Conservation (phyloP, 2,113 vertebrate genomes). For the Cololabis saira region DNA sequence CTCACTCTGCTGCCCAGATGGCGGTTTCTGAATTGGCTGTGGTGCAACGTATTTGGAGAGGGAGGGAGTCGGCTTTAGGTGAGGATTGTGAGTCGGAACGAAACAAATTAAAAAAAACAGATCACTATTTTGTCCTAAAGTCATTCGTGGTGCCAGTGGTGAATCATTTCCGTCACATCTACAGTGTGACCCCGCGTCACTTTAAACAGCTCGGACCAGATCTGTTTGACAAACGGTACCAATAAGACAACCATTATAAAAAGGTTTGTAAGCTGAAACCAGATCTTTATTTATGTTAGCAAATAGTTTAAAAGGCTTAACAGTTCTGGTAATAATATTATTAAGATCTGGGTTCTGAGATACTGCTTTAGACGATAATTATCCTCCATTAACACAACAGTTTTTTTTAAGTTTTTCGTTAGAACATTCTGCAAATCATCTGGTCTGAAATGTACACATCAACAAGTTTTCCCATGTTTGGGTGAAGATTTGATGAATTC, state of each 20-base stretch:
- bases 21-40: constrained; percentile 46
- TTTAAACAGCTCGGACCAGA: constrained; percentile 8
- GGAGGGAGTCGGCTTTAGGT: constrained; percentile 27
- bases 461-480: constrained; percentile 1
- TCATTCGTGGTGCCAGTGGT: not conserved
- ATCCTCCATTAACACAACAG: too few relatives aligned
- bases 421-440: not conserved
- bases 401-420: too few relatives aligned
- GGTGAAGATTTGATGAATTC: not conserved
- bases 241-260: constrained; percentile 14
- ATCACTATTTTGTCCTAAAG: constrained; percentile 18
- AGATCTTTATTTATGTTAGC: too few relatives aligned
- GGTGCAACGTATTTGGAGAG: constrained; percentile 37
- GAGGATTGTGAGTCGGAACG: constrained; percentile 10
- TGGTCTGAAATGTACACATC: not conserved
- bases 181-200: not conserved
- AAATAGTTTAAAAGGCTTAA: too few relatives aligned
- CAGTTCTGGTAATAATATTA: too few relatives aligned
- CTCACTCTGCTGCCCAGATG: constrained; percentile 48
- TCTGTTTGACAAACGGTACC: constrained; percentile 4
- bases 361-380: too few relatives aligned
- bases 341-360: too few relatives aligned
- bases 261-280: too few relatives aligned
- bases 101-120: too few relatives aligned
- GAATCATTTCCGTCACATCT: constrained; percentile 20